These are phyloP conservation scores for Cinara cedri DNA, from an alignment of 2,888 invertebrate species.

Conservation along the genomic window DNA sequence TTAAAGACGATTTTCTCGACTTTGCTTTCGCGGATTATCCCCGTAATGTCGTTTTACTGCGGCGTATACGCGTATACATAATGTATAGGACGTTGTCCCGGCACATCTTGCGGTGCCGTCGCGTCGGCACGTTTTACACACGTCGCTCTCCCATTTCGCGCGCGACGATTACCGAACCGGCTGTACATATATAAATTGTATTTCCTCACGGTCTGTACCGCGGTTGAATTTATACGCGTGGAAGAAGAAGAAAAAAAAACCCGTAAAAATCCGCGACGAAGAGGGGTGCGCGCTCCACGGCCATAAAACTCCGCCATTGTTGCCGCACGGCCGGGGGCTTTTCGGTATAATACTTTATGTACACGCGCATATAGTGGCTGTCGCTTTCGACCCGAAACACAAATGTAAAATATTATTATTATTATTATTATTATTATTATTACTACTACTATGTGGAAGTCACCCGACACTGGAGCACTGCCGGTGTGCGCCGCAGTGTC, in stretches of 20 bases:
- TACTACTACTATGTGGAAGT: too few relatives aligned
- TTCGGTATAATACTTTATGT: constrained; percentile 6
- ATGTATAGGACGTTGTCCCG: neutral
- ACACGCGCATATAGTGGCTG: too few relatives aligned
- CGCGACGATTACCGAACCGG: constrained; percentile 20
- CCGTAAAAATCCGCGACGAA: constrained; percentile 18
- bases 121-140: too few relatives aligned
- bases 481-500: too few relatives aligned
- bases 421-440: too few relatives aligned
- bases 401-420: constrained; percentile 32
- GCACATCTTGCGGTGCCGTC: neutral
- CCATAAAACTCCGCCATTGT: constrained; percentile 32
- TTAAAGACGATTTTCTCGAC: constrained; percentile 28
- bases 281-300: constrained; percentile 18
- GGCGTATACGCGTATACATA: too few relatives aligned
- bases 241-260: constrained; percentile 10
- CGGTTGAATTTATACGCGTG: too few relatives aligned
- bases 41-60: neutral
- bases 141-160: constrained; percentile 18
- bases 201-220: too few relatives aligned
- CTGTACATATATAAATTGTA: too few relatives aligned
- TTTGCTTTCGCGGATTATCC: constrained; percentile 13
- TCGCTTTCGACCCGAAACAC: constrained; percentile 38
- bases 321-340: constrained; percentile 9
- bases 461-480: constrained; percentile 33